A percentile compares a stretch with the other conserved stretches of the same genome.
Evolutionary conservation across 64 coral and sea anemone genomes (phyloP).

Genomic region (Pocillopora damicornis): DNA sequence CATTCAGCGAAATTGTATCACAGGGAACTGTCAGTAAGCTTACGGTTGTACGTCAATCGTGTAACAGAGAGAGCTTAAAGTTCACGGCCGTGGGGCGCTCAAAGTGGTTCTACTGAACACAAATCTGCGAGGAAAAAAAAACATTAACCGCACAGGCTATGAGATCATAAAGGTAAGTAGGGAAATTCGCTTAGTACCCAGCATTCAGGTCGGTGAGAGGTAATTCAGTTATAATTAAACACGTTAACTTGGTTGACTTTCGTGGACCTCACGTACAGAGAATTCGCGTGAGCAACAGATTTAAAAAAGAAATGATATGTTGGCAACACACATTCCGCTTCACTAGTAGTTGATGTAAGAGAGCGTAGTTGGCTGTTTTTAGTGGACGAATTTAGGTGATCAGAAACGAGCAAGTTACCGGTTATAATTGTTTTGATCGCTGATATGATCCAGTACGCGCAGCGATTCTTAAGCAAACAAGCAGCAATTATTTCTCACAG

Average conservation of each 20-base stretch:
- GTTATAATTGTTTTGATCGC: too few relatives aligned
- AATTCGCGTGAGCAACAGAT: not conserved
- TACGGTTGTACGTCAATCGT: not conserved
- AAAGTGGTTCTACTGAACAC: not conserved
- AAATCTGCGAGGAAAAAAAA: constrained; percentile 28
- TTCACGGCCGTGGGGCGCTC: not conserved
- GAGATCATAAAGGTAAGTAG: constrained; percentile 20
- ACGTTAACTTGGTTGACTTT: constrained; percentile 3
- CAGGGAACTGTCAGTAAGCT: constrained; percentile 19
- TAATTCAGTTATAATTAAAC: not conserved
- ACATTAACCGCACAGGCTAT: not conserved
- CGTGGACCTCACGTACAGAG: constrained; percentile 17
- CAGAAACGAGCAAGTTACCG: too few relatives aligned
- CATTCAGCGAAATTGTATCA: constrained; percentile 11
- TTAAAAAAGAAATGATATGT: not conserved
- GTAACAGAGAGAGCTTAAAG: not conserved
- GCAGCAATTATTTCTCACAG: not conserved
- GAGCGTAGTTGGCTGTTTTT: too few relatives aligned
- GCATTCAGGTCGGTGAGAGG: not conserved
- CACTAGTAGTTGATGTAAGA: too few relatives aligned
- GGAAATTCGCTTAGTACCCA: not conserved
- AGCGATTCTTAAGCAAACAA: not conserved
- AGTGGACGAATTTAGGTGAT: too few relatives aligned
- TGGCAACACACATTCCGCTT: not conserved
- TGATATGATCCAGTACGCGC: not conserved